Percentiles rank a stretch among this genome's conserved stretches.
Evolutionary conservation across 2,888 invertebrate species (phyloP).

Genomic region (Argyra leucocephala): DNA sequence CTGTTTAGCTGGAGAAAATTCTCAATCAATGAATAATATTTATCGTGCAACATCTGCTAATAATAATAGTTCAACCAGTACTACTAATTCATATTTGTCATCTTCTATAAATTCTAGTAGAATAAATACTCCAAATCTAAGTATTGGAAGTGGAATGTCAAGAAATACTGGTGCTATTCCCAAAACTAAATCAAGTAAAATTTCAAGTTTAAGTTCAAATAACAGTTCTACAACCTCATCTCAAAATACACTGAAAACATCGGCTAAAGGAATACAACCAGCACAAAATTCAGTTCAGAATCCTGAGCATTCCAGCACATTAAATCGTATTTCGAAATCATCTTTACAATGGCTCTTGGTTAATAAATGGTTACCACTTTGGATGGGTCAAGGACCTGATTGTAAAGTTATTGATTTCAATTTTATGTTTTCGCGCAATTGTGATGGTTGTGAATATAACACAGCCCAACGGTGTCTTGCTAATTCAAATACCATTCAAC

Average conservation of each 20-base stretch:
- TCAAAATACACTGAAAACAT: neutral
- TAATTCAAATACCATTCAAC: constrained; percentile 32
- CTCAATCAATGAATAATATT: constrained; percentile 44
- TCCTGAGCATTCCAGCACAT: constrained; percentile 32
- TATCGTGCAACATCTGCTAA: constrained; percentile 33
- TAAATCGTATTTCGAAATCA: constrained; percentile 50
- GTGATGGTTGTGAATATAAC: constrained; percentile 38
- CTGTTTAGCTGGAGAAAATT: constrained; percentile 42
- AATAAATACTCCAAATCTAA: constrained; percentile 20
- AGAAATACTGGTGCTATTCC: constrained; percentile 23
- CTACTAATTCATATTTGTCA: neutral
- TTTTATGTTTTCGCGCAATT: constrained; percentile 44
- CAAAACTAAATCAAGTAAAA: constrained; percentile 18
- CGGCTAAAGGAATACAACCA: constrained; percentile 8
- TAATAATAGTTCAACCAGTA: constrained; percentile 23
- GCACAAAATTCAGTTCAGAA: constrained; percentile 15
- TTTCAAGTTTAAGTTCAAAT: constrained; percentile 14
- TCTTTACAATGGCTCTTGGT: constrained; percentile 57
- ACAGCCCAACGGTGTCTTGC: constrained; percentile 26
- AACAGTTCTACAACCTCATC: neutral
- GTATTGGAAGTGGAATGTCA: neutral
- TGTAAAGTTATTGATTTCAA: constrained; percentile 48
- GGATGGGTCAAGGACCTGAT: constrained; percentile 50
- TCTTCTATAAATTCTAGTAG: neutral
- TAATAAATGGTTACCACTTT: constrained; percentile 56